A percentile compares a stretch with the other conserved stretches of the same genome.
Evolutionary conservation across 64 coral and sea anemone genomes (phyloP).

Genomic region (Orbicella faveolata): DNA sequence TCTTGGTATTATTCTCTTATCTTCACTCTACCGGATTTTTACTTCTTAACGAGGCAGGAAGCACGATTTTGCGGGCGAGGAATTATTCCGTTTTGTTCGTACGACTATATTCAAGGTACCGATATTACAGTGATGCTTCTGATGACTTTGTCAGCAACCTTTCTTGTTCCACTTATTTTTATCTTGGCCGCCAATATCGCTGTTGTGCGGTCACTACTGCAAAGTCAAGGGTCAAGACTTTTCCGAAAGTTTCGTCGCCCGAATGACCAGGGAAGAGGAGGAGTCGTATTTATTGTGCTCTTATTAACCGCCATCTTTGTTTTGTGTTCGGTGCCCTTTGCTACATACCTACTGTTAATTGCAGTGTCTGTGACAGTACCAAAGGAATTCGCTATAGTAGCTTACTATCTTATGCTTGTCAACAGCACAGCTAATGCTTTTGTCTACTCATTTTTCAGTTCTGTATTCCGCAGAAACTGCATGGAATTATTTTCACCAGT

Average conservation of each 20-base stretch:
- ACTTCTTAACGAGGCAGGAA: slow-evolving; percentile 62
- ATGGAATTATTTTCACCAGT: slow-evolving; percentile 21
- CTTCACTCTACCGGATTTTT: slow-evolving; percentile 80
- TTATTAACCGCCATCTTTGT: slow-evolving; percentile 79
- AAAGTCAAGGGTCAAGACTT: slow-evolving; percentile 36
- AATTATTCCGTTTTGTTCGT: slow-evolving; percentile 50
- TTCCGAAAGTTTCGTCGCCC: slow-evolving; percentile 33
- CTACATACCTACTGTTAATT: slow-evolving; percentile 51
- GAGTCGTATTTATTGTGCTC: slow-evolving; percentile 72
- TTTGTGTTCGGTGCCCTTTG: slow-evolving; percentile 73
- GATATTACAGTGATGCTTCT: slow-evolving; percentile 54
- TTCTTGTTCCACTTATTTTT: slow-evolving; percentile 73
- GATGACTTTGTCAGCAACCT: slow-evolving; percentile 65
- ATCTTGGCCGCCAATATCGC: slow-evolving; percentile 67
- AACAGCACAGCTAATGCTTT: slow-evolving; percentile 91
- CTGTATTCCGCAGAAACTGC: slow-evolving; percentile 74
- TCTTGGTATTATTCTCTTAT: slow-evolving; percentile 87
- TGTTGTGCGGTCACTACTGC: slow-evolving; percentile 55
- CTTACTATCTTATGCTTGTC: slow-evolving; percentile 87
- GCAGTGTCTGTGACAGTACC: slow-evolving; percentile 42
- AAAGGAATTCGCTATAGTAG: slow-evolving; percentile 43
- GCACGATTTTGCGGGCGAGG: slow-evolving; percentile 57
- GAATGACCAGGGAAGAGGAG: neutral
- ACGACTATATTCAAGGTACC: slow-evolving; percentile 49
- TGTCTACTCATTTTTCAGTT: slow-evolving; percentile 91